Conservation (phyloP, 2,113 vertebrate genomes). For the Psilopsiagon aymara region DNA sequence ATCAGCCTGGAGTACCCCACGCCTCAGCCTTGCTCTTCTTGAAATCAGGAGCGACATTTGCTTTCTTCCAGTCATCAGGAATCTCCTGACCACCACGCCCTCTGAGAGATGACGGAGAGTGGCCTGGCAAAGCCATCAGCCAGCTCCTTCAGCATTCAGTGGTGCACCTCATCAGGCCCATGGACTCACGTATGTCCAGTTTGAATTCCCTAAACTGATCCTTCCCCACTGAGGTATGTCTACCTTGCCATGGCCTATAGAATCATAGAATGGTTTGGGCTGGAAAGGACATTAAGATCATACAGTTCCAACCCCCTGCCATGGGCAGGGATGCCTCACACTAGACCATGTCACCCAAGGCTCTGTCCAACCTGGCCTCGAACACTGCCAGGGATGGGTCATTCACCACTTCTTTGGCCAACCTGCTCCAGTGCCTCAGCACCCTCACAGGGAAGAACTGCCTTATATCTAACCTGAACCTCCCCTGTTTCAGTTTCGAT, state of each 20-base stretch:
- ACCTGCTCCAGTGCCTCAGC: not conserved
- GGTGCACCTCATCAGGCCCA: not conserved
- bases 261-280: not conserved
- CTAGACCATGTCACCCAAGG: not conserved
- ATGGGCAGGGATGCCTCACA: not conserved
- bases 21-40: not conserved
- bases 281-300: not conserved
- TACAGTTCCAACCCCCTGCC: not conserved
- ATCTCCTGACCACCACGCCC: not conserved
- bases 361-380: not conserved
- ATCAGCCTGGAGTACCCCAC: not conserved
- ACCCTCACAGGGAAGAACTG: not conserved
- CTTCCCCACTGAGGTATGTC: not conserved
- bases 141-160: not conserved
- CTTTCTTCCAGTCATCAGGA: not conserved
- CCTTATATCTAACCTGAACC: not conserved
- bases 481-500: not conserved
- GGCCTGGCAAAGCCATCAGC: not conserved
- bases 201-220: not conserved
- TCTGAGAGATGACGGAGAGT: not conserved
- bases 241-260: not conserved
- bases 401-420: not conserved
- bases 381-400: not conserved
- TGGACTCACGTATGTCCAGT: too few relatives aligned
- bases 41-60: not conserved